phyloP scores from a whole-genome alignment of 2,113 vertebrate genomes.

The Genyomyrus donnyi region DNA sequence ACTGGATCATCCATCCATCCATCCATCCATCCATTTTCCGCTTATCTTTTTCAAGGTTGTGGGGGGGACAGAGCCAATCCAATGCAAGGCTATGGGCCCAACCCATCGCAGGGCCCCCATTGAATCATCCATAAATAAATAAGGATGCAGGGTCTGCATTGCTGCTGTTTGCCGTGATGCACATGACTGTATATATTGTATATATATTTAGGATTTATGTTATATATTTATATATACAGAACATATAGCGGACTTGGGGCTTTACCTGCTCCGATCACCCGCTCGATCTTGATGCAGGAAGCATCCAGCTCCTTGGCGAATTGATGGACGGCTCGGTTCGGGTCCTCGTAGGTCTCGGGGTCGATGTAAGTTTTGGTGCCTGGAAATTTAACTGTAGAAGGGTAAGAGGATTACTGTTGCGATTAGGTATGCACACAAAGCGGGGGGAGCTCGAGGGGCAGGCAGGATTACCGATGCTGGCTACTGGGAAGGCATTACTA shows the following conservation, averaged over 20 bases:
- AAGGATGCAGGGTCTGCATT: constrained; percentile 71
- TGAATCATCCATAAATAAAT: constrained; percentile 45
- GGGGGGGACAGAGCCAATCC: neutral
- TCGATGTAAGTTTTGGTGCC: constrained; percentile 99
- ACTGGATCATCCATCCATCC: constrained; percentile 2
- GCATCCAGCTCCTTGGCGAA: constrained; percentile 99
- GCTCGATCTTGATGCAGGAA: constrained; percentile 98
- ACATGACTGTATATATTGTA: constrained; percentile 42
- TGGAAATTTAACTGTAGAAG: constrained; percentile 99
- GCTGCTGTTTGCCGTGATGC: constrained; percentile 79
- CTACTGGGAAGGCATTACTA: constrained; percentile 35
- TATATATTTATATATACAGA: no score
- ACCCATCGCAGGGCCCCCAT: neutral
- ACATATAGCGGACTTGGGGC: constrained; percentile 55
- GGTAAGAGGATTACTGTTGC: constrained; percentile 92
- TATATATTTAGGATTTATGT: no score
- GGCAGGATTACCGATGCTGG: constrained; percentile 50
- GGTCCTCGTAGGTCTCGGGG: constrained; percentile 97
- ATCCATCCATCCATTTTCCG: neutral
- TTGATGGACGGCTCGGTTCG: constrained; percentile 98
- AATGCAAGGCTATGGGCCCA: neutral
- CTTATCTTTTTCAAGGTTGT: neutral
- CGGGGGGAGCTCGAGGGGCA: constrained; percentile 62
- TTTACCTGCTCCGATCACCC: constrained; percentile 97
- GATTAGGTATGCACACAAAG: constrained; percentile 78